phyloP scores from a whole-genome alignment of 2,888 invertebrate genomes.

The Stenichneumon culpator region DNA sequence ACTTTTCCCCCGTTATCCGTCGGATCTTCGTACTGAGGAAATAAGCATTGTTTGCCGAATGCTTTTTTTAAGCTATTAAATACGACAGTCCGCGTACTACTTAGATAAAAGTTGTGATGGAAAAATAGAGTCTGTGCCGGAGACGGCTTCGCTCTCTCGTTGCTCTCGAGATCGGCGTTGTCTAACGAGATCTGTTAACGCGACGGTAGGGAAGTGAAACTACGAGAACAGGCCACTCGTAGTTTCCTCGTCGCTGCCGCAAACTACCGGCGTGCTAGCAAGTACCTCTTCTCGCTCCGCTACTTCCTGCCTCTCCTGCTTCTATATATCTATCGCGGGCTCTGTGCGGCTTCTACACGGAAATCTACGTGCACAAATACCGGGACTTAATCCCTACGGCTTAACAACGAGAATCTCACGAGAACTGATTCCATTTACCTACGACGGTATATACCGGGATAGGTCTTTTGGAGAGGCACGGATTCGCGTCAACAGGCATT shows the following conservation, averaged over 20 bases:
- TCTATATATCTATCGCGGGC: neutral
- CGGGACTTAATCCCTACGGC: conserved; percentile 8
- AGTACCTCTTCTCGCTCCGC: conserved; percentile 34
- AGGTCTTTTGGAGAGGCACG: conserved; percentile 1
- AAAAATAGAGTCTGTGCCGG: conserved; percentile 8
- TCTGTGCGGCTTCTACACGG: neutral
- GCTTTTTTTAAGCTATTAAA: neutral
- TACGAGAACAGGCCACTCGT: conserved; percentile 32
- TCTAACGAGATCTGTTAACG: conserved; percentile 49
- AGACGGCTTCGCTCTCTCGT: neutral
- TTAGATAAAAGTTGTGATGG: conserved; percentile 1
- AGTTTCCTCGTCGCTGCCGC: conserved; percentile 16
- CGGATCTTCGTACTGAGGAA: conserved; percentile 60
- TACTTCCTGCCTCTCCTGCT: conserved; percentile 17
- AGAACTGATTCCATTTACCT: conserved; percentile 15
- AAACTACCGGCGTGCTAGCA: conserved; percentile 37
- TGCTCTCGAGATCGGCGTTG: conserved; percentile 17
- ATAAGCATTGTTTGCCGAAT: conserved; percentile 20
- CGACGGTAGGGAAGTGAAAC: conserved; percentile 9
- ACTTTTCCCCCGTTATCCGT: conserved; percentile 58
- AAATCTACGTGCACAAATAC: conserved; percentile 3
- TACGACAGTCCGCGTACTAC: neutral
- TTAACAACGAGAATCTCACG: conserved; percentile 24
- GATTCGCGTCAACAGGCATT: conserved; percentile 40
- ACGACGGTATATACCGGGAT: neutral